Evolutionary conservation across 2,113 vertebrate genomes (phyloP).

Genomic region (Stigmatopora argus): DNA sequence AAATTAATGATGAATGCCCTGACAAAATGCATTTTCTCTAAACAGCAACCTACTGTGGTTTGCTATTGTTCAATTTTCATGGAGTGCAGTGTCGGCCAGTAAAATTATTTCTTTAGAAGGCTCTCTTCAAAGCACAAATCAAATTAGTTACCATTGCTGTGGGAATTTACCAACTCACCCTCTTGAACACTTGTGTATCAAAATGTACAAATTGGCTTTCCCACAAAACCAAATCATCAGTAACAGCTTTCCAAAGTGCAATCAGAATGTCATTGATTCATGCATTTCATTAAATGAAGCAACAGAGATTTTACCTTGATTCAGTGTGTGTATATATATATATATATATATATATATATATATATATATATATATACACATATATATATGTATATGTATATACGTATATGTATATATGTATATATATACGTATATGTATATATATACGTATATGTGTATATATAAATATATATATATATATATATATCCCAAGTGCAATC

Average conservation of each 20-base stretch:
- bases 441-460: too few species aligned
- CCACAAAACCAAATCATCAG: background rate
- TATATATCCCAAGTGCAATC: background rate
- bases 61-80: background rate
- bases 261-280: background rate
- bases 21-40: background rate
- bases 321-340: too few species aligned
- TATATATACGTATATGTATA: too few species aligned
- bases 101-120: background rate
- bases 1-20: background rate
- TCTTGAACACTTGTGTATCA: background rate
- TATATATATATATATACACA: too few species aligned
- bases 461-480: too few species aligned
- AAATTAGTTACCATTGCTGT: background rate
- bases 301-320: too few species aligned
- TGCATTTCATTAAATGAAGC: background rate
- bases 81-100: background rate
- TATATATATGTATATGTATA: too few species aligned
- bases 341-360: too few species aligned
- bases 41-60: slow-evolving; percentile 1
- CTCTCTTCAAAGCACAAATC: background rate
- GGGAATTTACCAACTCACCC: background rate
- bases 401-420: too few species aligned
- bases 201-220: background rate
- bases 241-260: background rate